Conservation (phyloP, 2,113 vertebrate species). For the Heptranchias perlo region DNA sequence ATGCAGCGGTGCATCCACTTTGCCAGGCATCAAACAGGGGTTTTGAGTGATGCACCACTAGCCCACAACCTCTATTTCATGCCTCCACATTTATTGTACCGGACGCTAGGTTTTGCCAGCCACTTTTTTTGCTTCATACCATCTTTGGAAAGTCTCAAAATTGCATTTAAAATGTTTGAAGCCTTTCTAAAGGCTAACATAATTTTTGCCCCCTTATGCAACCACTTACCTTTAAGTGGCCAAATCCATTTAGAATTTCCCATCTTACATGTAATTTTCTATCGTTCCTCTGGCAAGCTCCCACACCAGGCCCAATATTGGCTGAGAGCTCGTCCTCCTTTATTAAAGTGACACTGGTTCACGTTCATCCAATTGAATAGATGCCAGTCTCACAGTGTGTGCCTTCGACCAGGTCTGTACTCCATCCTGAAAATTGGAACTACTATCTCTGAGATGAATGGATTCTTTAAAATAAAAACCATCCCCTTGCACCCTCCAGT, state of each 20-base stretch:
- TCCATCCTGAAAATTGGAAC: neutral
- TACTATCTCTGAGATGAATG: neutral
- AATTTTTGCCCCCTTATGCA: neutral
- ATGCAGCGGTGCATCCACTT: neutral
- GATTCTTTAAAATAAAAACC: neutral
- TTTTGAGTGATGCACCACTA: neutral
- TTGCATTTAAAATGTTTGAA: neutral
- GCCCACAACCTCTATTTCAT: neutral
- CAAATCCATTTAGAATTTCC: neutral
- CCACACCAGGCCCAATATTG: neutral
- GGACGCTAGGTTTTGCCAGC: neutral
- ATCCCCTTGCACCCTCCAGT: neutral
- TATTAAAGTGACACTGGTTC: neutral
- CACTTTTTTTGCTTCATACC: neutral
- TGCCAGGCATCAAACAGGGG: neutral
- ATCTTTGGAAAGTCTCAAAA: neutral
- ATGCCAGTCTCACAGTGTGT: neutral
- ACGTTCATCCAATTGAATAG: neutral
- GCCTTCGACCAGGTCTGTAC: neutral
- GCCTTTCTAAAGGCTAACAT: neutral
- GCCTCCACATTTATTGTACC: neutral
- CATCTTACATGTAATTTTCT: neutral
- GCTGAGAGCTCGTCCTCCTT: neutral
- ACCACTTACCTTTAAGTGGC: neutral
- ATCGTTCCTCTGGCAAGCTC: neutral